Evolutionary conservation across 2,888 invertebrate species (phyloP).

Genomic region (Caenorhabditis sp.): DNA sequence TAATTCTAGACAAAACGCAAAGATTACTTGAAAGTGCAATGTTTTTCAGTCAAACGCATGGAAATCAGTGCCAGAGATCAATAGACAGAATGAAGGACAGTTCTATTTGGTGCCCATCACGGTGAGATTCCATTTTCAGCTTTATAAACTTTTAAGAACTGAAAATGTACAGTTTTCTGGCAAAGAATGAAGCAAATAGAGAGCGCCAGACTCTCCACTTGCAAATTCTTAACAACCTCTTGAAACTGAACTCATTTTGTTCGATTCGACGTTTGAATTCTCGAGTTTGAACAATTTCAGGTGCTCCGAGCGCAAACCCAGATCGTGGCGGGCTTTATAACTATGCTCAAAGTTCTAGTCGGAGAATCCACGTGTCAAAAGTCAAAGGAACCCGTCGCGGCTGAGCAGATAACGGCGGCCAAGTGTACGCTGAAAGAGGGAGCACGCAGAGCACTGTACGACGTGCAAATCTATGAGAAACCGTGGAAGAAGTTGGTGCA

Average conservation of each 20-base stretch:
- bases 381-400: conserved; percentile 12
- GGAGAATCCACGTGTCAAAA: conserved; percentile 62
- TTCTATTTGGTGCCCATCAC: conserved; percentile 51
- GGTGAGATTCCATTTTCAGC: not conserved
- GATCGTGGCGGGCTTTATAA: conserved; percentile 64
- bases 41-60: conserved; percentile 55
- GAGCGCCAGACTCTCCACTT: no score
- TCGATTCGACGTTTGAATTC: not conserved
- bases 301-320: conserved; percentile 64
- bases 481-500: conserved; percentile 69
- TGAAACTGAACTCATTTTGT: no score
- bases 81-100: conserved; percentile 50
- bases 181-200: no score
- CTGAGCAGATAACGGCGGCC: conserved; percentile 33
- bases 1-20: conserved; percentile 29
- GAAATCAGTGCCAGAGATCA: conserved; percentile 54
- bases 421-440: conserved; percentile 58
- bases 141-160: not conserved
- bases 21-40: not conserved
- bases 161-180: no score
- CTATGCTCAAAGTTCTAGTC: conserved; percentile 60
- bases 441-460: conserved; percentile 57
- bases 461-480: conserved; percentile 65
- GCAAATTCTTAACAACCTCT: no score
- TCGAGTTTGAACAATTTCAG: conserved; percentile 32